Base-by-base conservation (phyloP, 2,888 invertebrate species). In the Phlogophora meticulosa region DNA sequence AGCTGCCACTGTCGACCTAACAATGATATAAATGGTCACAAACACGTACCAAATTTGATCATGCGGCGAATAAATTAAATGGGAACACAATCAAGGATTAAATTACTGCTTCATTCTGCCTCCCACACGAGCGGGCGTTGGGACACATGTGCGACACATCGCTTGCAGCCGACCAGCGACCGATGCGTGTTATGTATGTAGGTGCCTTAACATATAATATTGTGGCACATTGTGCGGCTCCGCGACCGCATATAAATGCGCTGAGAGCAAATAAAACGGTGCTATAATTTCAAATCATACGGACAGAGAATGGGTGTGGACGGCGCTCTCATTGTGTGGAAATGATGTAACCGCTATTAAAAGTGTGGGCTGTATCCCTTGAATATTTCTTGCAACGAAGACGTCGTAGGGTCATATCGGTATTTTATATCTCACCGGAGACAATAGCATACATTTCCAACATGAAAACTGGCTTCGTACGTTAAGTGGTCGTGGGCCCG, bases 271-370 rank as follows among this genome's bases (percentile, higher is more conserved):
- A 95, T 95, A 95, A 95, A 95, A 95, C 92, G 94, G 94, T 94
- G 95, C 95, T 94, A 95, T 95, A 95, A 95, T 95, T 95, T 95
- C 95, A 95, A 95, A 95, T 95, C 95, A 95, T 95, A 94, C 93
- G 94, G 95, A 95, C 95, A 95, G 94, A 95, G 95, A 95, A 95
- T 95, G 95, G 95, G 95, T 95, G 95, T 95, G 95, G 95, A 95
- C 94, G 93, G 92, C 93, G 93, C 91, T 94, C 94, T 95, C 95
- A 95, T 95, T 95, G 95, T 95, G 95, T 95, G 95, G 95, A 95
- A 95, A 95, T 95, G 94, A 95, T 95, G 95, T 94, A 95, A 95
- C 94, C 93, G 91, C 95, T 94, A 95, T 95, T 95, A 95, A 95
- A 95, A 95, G 95, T 95, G 95, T 95, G 94, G 95, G 95, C 89